Evolutionary conservation across 1,140 invertebrate genomes (phyloP).

Genomic region (Riptortus pedestris): DNA sequence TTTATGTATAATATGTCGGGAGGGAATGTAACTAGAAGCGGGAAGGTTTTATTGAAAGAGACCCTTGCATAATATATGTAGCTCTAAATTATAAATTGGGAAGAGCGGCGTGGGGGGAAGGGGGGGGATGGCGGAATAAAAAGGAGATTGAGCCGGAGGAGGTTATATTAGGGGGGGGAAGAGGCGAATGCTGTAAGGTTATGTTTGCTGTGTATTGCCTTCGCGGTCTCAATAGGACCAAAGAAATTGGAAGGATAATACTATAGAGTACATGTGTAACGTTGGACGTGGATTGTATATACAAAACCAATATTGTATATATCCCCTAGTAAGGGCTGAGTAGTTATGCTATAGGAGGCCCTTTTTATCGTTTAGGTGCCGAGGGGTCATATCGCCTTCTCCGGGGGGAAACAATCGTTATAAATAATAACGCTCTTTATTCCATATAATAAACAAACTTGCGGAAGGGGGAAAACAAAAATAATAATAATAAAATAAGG

Average conservation of each 20-base stretch:
- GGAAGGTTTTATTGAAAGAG: conserved; percentile 14
- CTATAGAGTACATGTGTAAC: conserved; percentile 1
- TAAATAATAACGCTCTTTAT: conserved; percentile 24
- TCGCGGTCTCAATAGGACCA: conserved; percentile 10
- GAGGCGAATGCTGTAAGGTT: neutral
- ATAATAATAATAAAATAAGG: conserved; percentile 6
- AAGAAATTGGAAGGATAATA: conserved; percentile 17
- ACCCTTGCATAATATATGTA: conserved; percentile 15
- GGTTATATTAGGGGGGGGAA: conserved; percentile 9
- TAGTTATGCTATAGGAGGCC: neutral
- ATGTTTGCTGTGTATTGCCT: conserved; percentile 4
- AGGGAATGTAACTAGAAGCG: too few species aligned
- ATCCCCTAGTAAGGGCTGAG: neutral
- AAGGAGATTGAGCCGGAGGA: conserved; percentile 14
- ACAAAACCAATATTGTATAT: neutral
- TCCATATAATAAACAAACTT: conserved; percentile 17
- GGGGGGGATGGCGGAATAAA: conserved; percentile 8
- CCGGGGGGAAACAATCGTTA: conserved; percentile 21
- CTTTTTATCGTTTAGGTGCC: neutral
- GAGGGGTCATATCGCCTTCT: neutral
- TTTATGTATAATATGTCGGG: too few species aligned
- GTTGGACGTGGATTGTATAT: neutral
- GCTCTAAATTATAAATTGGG: conserved; percentile 15
- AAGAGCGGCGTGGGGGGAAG: neutral
- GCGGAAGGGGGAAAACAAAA: conserved; percentile 7